phyloP scores from a whole-genome alignment of 2,113 vertebrate species.

The Jacana jacana region DNA sequence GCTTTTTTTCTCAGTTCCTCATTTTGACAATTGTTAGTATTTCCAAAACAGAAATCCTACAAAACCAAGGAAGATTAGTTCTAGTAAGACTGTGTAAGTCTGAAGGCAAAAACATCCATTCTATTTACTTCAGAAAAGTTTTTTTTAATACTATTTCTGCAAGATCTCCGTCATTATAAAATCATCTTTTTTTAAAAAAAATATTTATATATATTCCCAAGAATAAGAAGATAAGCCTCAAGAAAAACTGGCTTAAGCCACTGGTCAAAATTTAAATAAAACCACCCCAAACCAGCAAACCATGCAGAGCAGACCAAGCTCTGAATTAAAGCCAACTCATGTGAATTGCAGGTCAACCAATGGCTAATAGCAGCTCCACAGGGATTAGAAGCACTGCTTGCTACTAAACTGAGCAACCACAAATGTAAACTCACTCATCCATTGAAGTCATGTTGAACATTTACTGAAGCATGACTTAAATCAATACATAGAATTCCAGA shows the following conservation, averaged over 20 bases:
- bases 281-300: background rate
- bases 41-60: background rate
- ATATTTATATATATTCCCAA: background rate
- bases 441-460: slow-evolving; percentile 72
- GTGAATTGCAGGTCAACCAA: slow-evolving; percentile 71
- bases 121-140: background rate
- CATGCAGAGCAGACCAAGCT: slow-evolving; percentile 16
- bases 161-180: background rate
- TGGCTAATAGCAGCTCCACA: slow-evolving; percentile 72
- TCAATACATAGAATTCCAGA: slow-evolving; percentile 74
- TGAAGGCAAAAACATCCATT: background rate
- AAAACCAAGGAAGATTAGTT: background rate
- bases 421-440: slow-evolving; percentile 72
- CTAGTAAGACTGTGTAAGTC: background rate
- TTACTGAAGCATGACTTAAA: slow-evolving; percentile 70
- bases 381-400: slow-evolving; percentile 63
- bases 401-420: slow-evolving; percentile 66
- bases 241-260: background rate
- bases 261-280: background rate
- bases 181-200: background rate
- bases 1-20: background rate
- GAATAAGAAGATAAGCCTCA: background rate
- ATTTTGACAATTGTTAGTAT: background rate
- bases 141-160: background rate
- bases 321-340: slow-evolving; percentile 57